A percentile compares a stretch with the other conserved stretches of the same genome.
Evolutionary conservation across 2,888 invertebrate genomes (phyloP).

Genomic region (Drosophila lacicola): DNA sequence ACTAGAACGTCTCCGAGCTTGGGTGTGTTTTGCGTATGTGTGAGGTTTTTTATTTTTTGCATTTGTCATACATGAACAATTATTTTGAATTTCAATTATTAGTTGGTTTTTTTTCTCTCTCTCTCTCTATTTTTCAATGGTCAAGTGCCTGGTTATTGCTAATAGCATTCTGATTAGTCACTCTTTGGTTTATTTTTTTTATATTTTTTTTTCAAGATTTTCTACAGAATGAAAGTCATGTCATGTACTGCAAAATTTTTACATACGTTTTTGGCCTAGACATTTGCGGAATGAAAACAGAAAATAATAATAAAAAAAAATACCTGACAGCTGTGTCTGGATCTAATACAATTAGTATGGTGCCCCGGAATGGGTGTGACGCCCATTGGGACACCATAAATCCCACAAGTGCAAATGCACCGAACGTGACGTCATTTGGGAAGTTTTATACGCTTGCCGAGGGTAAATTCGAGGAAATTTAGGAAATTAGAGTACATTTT

Average conservation of each 20-base stretch:
- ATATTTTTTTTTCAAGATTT: conserved; percentile 26
- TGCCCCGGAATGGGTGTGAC: conserved; percentile 21
- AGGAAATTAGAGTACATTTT: too few relatives aligned
- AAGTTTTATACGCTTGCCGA: background rate
- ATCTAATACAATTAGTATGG: conserved; percentile 24
- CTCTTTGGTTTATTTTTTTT: conserved; percentile 1
- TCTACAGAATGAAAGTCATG: conserved; percentile 49
- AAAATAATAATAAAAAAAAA: conserved; percentile 8
- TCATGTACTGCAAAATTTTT: conserved; percentile 20
- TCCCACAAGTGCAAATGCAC: conserved; percentile 22
- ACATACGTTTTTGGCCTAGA: conserved; percentile 27
- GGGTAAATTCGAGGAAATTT: background rate
- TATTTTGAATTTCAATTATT: conserved; percentile 34
- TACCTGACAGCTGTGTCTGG: conserved; percentile 41
- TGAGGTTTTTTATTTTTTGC: conserved; percentile 8
- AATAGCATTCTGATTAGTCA: conserved; percentile 59
- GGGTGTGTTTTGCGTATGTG: conserved; percentile 7
- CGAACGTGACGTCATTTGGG: conserved; percentile 13
- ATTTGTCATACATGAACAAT: conserved; percentile 32
- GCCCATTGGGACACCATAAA: conserved; percentile 21
- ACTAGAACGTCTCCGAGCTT: background rate
- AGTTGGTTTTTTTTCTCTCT: conserved; percentile 15
- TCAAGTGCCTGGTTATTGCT: conserved; percentile 22
- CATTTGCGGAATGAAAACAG: conserved; percentile 20
- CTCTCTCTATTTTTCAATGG: conserved; percentile 11